Evolutionary conservation across 2,797 vertebrate species (phyloP).

Genomic region (Sciurus carolinensis): DNA sequence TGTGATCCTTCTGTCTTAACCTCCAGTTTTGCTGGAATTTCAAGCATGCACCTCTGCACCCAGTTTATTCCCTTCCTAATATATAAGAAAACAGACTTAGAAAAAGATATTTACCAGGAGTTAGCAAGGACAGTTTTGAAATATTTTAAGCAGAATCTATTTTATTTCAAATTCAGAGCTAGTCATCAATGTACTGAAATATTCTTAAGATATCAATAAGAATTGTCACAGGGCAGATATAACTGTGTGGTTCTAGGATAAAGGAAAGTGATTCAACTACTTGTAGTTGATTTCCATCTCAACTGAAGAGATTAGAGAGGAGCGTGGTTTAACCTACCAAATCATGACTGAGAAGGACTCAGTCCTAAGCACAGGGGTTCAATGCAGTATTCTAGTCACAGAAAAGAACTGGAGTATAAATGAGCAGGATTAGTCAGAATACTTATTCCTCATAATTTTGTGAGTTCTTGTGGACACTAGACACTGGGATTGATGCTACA

Average conservation of each 20-base stretch:
- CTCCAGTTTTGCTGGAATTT: too few relatives aligned
- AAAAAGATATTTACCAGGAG: background rate
- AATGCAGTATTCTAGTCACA: background rate
- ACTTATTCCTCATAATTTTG: background rate
- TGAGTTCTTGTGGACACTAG: background rate
- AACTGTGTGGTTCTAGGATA: background rate
- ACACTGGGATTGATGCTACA: background rate
- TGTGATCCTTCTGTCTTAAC: too few relatives aligned
- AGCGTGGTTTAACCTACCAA: background rate
- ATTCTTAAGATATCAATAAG: background rate
- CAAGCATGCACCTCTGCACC: too few relatives aligned
- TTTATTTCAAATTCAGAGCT: conserved; percentile 14
- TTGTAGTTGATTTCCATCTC: background rate
- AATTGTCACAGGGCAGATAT: background rate
- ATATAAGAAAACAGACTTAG: background rate
- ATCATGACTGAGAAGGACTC: background rate
- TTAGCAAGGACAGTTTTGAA: background rate
- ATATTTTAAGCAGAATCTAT: conserved; percentile 10
- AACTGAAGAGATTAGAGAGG: background rate
- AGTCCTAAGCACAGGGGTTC: background rate
- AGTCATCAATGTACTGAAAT: background rate
- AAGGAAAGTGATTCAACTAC: background rate
- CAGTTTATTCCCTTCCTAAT: background rate
- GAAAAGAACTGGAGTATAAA: background rate
- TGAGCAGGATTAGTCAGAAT: background rate